Conservation (phyloP, 2,888 invertebrate species). For the Drosophila atroscutellata region DNA sequence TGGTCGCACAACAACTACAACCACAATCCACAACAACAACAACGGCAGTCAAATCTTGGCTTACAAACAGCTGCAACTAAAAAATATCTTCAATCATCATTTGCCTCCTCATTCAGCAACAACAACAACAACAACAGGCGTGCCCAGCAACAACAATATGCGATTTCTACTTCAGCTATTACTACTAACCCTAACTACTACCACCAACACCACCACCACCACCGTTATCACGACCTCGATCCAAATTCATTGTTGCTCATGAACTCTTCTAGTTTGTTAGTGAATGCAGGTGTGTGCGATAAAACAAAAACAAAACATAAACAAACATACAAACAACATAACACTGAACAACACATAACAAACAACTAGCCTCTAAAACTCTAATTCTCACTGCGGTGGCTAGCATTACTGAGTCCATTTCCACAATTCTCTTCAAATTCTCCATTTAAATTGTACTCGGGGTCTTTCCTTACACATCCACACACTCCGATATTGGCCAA, state of each 20-base stretch:
- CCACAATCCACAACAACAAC: constrained; percentile 76
- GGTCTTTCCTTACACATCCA: constrained; percentile 14
- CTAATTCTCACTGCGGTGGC: constrained; percentile 17
- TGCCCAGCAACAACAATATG: constrained; percentile 84
- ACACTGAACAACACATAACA: constrained; percentile 43
- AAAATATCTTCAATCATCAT: constrained; percentile 85
- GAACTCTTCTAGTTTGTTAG: constrained; percentile 84
- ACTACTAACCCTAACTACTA: constrained; percentile 60
- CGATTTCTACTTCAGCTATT: constrained; percentile 69
- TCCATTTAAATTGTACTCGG: constrained; percentile 26
- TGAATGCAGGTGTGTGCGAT: constrained; percentile 85
- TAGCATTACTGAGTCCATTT: constrained; percentile 26
- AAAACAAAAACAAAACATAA: constrained; percentile 48
- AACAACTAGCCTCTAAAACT: constrained; percentile 22
- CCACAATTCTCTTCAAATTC: constrained; percentile 17
- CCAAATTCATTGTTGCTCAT: constrained; percentile 84
- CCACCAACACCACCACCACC: constrained; percentile 74
- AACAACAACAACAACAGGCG: constrained; percentile 79
- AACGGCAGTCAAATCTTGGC: constrained; percentile 81
- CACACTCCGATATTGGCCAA: constrained; percentile 30
- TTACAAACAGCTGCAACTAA: constrained; percentile 84
- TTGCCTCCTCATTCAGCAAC: constrained; percentile 75
- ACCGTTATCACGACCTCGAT: constrained; percentile 82
- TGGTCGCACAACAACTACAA: constrained; percentile 71
- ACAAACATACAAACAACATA: constrained; percentile 44